Evolutionary conservation across 2,113 vertebrate genomes (phyloP), one percentile per base, ranked within the genome.

Genomic region (Picathartes gymnocephalus): DNA sequence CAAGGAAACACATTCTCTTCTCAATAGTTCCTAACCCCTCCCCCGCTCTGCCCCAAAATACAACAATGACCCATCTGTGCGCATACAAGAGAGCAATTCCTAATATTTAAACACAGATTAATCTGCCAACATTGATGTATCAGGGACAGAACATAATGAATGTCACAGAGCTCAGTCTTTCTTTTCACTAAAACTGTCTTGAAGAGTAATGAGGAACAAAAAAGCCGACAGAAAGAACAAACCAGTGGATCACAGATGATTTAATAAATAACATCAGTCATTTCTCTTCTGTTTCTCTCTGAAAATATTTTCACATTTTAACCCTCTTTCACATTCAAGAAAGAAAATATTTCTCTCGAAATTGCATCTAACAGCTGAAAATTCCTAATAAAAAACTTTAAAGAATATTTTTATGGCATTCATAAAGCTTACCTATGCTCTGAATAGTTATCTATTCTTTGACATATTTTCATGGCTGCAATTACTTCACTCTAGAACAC

Each of bases 1-100:
- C 72, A 60, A 88, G 89, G 80, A 95, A 97, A 95, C 50, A 60
- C 54, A 86, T 56, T 95, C 37, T 93, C 42, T 40, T 54, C 48
- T 70, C 79, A 56, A 18, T n/a, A 62, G 82, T 44, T 81, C 62
- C 94, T 90, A 92, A 57, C 61, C 73, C 72, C 82, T 92, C 84
- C 56, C 80, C 78, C 77, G 57, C 57, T 86, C 84, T 95, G 96
- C 87, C 93, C 85, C 72, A 77, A 89, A 95, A 87, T 82, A 96
- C 78, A 97, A 97, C 95, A 97, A 95, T 95, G 94, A 71, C 57
- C 74, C 92, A 89, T 98, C 92, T 98, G 96, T 98, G 95, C 65
- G 81, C 90, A 93, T 85, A 86, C 86, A 90, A 97, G 88, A 69
- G 50, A 78, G 93, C 78, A 85, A 94, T 69, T 97, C 92, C 92